Base-by-base conservation (phyloP, 2,797 vertebrate genomes). In the Sebastes hopkinsi region DNA sequence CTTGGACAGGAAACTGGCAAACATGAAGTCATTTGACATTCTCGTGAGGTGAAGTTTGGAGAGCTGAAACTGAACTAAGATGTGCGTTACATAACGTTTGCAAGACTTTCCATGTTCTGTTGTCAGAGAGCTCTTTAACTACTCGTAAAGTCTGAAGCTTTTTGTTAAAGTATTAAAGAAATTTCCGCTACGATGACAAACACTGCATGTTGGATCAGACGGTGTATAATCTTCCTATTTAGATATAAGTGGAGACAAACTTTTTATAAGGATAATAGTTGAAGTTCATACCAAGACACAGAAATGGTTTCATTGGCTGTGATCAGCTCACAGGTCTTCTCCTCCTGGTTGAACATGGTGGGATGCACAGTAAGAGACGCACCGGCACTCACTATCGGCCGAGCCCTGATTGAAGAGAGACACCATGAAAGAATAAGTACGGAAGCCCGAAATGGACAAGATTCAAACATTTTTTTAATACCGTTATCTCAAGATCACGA, bases 281-380 rank as follows among this genome's bases (percentile, higher is more conserved):
- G 20, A n/a, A 4, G 8, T 78, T 74, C 95, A 82, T 93, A 99
- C 98, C 98, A 99, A 46, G 98, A 94, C 59, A 97, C 96, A 1
- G 91, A 89, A 18, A 88, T 89, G 29, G 93, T 96, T 18, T 94
- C 92, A 27, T 88, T 94, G 12, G 84, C 89, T 2, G 69, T 91
- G 72, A 30, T 88, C 65, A 97, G 83, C 58, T 81, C 69, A 83
- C 98, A 99, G n/a, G 88, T 92, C 71, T 96, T 96, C 83, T 98
- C 97, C 85, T 99, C 97, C 10, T 96, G 97, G 92, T 97, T 97
- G 89, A 99, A 96, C 97, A 98, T 97, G 81, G 94, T 91, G 0
- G 97, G 97, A 64, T 96, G 95, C 77, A 98, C 95, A 4, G 88
- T 94, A 62, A 99, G 96, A 20, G 95, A 95, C 2, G 95, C 96